These are phyloP conservation scores for Phaethon lepturus DNA, from an alignment of 2,113 vertebrate species.

Conservation along the genomic window DNA sequence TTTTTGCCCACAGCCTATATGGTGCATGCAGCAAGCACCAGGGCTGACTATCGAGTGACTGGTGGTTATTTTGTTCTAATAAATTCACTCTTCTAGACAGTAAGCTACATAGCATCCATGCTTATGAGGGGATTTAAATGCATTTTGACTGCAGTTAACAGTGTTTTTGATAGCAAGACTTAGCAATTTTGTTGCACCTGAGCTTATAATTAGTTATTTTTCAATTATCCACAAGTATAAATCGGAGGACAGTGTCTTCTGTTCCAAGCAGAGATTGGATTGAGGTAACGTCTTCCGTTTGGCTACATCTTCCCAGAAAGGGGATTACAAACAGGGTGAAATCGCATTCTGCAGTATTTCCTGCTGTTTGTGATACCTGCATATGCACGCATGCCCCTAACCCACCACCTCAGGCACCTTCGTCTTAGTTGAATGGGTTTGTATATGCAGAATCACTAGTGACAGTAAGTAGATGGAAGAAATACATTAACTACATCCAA, in stretches of 20 bases:
- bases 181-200: neutral
- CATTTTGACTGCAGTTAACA: neutral
- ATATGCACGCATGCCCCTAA: neutral
- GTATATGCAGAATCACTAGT: neutral
- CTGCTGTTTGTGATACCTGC: neutral
- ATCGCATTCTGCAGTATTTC: neutral
- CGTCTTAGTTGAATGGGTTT: neutral
- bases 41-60: neutral
- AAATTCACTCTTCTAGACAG: neutral
- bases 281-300: neutral
- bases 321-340: neutral
- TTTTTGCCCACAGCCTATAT: neutral
- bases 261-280: neutral
- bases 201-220: neutral
- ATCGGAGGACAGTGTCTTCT: neutral
- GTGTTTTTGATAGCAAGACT: neutral
- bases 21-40: neutral
- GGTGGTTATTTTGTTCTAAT: neutral
- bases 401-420: neutral
- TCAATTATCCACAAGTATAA: neutral
- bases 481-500: neutral
- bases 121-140: neutral
- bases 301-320: neutral
- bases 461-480: neutral
- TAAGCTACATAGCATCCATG: rapidly evolving